Percentiles rank a stretch among this genome's conserved stretches.
These are phyloP conservation scores for Strigamia maritima DNA, from an alignment of 2,888 invertebrate species.

Conservation along the genomic window DNA sequence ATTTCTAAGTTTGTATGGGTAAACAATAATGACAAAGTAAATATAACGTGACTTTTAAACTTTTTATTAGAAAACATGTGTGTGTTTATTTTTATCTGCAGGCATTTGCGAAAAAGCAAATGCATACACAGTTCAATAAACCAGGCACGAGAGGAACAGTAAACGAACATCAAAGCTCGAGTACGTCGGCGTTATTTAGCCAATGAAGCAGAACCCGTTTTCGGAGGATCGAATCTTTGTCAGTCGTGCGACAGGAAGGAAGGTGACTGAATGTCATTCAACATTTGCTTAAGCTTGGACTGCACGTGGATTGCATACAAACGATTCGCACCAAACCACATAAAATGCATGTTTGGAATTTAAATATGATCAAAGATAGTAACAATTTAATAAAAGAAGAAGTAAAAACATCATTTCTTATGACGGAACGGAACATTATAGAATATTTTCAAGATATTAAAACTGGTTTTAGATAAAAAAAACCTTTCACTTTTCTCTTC, in stretches of 20 bases:
- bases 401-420: neutral
- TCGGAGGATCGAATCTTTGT: conserved; percentile 18
- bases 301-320: conserved; percentile 24
- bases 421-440: neutral
- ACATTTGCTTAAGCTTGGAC: conserved; percentile 30
- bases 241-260: conserved; percentile 34
- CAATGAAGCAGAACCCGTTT: conserved; percentile 32
- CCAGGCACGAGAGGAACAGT: neutral
- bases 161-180: conserved; percentile 17
- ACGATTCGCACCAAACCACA: conserved; percentile 20
- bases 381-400: neutral
- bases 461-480: neutral
- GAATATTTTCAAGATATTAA: neutral
- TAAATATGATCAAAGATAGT: neutral
- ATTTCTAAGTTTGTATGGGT: neutral
- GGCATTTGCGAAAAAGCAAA: neutral
- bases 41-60: neutral
- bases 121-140: conserved; percentile 11
- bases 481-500: neutral
- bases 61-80: neutral
- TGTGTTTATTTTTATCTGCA: neutral
- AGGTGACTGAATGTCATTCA: conserved; percentile 30
- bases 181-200: conserved; percentile 28
- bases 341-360: neutral
- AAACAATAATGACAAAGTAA: neutral